Evolutionary conservation across 2,888 invertebrate genomes (phyloP).

Genomic region (Parasteatoda lunata): DNA sequence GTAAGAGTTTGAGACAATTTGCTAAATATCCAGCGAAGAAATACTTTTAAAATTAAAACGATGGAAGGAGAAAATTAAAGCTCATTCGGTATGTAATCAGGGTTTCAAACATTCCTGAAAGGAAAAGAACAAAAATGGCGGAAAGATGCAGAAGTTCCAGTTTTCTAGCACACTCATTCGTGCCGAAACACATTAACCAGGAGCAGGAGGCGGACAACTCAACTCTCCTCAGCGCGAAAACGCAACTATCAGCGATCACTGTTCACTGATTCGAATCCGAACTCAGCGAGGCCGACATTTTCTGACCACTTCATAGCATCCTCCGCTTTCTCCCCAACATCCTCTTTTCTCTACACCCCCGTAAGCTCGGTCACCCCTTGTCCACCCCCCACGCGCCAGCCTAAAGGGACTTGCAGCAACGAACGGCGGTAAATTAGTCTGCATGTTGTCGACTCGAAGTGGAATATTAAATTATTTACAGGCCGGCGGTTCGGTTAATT

Average conservation of each 20-base stretch:
- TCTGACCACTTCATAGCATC: constrained; percentile 68
- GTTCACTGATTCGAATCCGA: constrained; percentile 65
- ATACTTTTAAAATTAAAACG: background rate
- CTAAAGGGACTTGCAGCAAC: constrained; percentile 31
- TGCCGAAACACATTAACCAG: constrained; percentile 64
- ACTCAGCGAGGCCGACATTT: constrained; percentile 61
- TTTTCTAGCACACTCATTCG: constrained; percentile 34
- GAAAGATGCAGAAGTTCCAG: background rate
- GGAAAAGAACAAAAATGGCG: constrained; percentile 50
- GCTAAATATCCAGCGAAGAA: background rate
- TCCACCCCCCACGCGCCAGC: constrained; percentile 21
- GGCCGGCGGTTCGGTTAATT: constrained; percentile 67
- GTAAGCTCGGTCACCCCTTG: background rate
- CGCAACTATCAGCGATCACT: constrained; percentile 68
- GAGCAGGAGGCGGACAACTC: constrained; percentile 64
- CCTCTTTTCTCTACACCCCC: constrained; percentile 5
- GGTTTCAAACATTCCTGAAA: background rate
- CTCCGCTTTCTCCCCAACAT: constrained; percentile 30
- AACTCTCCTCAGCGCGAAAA: constrained; percentile 42
- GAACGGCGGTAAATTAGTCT: constrained; percentile 68
- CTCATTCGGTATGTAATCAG: background rate
- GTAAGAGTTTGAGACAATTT: background rate
- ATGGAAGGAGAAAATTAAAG: background rate
- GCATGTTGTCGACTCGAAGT: constrained; percentile 65
- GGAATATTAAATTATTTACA: constrained; percentile 68